phyloP scores from a whole-genome alignment of 2,888 invertebrate species.

The Scelioninae gen. 1 region DNA sequence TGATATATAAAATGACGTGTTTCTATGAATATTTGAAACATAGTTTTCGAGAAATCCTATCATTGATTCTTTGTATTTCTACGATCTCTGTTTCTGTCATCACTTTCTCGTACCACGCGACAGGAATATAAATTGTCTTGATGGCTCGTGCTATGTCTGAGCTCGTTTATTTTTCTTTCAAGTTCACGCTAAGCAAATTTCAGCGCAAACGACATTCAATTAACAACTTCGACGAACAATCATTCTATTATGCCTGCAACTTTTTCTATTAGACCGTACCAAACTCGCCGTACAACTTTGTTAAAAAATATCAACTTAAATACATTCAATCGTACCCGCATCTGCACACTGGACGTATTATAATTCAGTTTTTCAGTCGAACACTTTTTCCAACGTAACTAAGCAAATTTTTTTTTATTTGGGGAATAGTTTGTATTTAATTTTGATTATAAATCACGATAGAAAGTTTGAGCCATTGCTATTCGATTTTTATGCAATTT shows the following conservation, averaged over 20 bases:
- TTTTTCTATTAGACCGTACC: constrained; percentile 48
- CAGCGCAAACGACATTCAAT: constrained; percentile 57
- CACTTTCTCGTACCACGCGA: constrained; percentile 67
- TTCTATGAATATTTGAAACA: constrained; percentile 40
- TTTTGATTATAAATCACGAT: constrained; percentile 49
- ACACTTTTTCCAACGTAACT: too few relatives aligned
- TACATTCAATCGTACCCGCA: constrained; percentile 19
- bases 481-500: constrained; percentile 20
- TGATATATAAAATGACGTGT: constrained; percentile 1
- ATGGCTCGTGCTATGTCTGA: constrained; percentile 59
- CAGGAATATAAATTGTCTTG: constrained; percentile 66
- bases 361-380: constrained; percentile 24
- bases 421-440: constrained; percentile 20
- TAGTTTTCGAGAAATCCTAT: constrained; percentile 58
- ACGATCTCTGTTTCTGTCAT: constrained; percentile 65
- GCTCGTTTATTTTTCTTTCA: constrained; percentile 63
- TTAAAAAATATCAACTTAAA: constrained; percentile 41
- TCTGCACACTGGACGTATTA: constrained; percentile 3
- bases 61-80: constrained; percentile 33
- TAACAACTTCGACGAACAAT: constrained; percentile 64
- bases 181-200: constrained; percentile 61
- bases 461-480: constrained; percentile 38
- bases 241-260: constrained; percentile 49
- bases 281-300: constrained; percentile 44
- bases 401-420: background rate